Base-by-base conservation (phyloP, 2,113 vertebrate genomes). In the Sander vitreus region DNA sequence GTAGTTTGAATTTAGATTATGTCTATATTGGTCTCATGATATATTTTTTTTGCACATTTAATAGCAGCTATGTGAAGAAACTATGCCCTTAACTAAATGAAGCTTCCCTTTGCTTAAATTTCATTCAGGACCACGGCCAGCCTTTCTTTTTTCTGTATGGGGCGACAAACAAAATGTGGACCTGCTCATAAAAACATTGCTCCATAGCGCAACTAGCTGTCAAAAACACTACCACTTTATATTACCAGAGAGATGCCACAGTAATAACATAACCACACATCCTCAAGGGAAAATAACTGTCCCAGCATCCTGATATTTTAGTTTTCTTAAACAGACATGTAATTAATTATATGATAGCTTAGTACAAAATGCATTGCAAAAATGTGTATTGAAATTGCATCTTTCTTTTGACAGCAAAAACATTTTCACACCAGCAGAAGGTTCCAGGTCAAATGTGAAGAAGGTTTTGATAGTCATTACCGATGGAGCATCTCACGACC, bases 391-490 rank as follows among this genome's bases (percentile, higher is more conserved):
- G 2, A 72, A 59, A 23, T 16, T 3, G 11, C 14, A 21, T 36
- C 25, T 63, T 71, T 78, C 1, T 62, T 62, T 85, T n/a, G 2
- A n/a, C 78, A 94, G 94, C 5, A 0, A 48, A 0, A 1, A 86
- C 0, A 8, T 95, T 39, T 94, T 95, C 73, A n/a, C 2, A n/a
- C 0, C 3, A 72, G 0, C 0, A 1, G 0, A 0, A 57, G 90
- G 90, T 3, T 71, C 91, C 39, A 89, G 94, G 39, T 0, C 48
- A 58, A 77, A 82, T 16, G 91, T 82, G 19, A 94, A 84, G 27
- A 93, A 81, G 83, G 69, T 95, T 18, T 63, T 96, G 73, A 87
- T 96, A 8, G 92, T 95, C 19, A 94, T 96, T 21, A 96, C 95
- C 14, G 95, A 96, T 81, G 95, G 95, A 80, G 0, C 10, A 64